Percentiles rank a stretch among this genome's conserved stretches.
These are phyloP conservation scores for Horisme vitalbata DNA, from an alignment of 2,888 invertebrate species.

Conservation along the genomic window DNA sequence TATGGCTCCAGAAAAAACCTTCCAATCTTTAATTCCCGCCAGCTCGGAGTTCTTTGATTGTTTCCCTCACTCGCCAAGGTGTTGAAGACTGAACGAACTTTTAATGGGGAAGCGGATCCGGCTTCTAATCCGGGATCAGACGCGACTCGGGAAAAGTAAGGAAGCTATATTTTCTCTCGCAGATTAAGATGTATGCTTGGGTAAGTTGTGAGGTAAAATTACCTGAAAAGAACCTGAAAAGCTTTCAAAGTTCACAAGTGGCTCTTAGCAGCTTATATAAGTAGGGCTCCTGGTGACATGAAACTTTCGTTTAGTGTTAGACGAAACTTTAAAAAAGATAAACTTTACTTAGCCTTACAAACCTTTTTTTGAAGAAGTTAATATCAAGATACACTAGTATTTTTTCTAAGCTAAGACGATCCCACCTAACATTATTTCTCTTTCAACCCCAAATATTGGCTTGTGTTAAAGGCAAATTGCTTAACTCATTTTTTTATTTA, in stretches of 20 bases:
- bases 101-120: slow-evolving; percentile 50
- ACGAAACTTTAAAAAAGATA: too few species aligned
- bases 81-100: slow-evolving; percentile 44
- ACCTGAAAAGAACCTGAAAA: slow-evolving; percentile 1
- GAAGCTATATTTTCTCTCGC: slow-evolving; percentile 26
- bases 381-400: too few species aligned
- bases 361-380: too few species aligned
- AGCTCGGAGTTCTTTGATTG: slow-evolving; percentile 29
- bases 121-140: slow-evolving; percentile 36
- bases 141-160: slow-evolving; percentile 24
- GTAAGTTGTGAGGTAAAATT: background rate
- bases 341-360: too few species aligned
- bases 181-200: slow-evolving; percentile 27
- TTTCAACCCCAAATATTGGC: too few species aligned
- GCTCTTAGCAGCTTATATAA: too few species aligned
- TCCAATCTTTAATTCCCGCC: slow-evolving; percentile 14
- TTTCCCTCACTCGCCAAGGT: slow-evolving; percentile 30
- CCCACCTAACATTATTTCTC: too few species aligned
- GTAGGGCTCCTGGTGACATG: too few species aligned
- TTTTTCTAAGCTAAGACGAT: too few species aligned
- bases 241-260: slow-evolving; percentile 10
- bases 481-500: too few species aligned
- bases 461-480: too few species aligned
- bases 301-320: too few species aligned
- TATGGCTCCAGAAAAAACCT: background rate